Evolutionary conservation across 1,140 invertebrate genomes (phyloP).

Genomic region (Anastrepha ludens): DNA sequence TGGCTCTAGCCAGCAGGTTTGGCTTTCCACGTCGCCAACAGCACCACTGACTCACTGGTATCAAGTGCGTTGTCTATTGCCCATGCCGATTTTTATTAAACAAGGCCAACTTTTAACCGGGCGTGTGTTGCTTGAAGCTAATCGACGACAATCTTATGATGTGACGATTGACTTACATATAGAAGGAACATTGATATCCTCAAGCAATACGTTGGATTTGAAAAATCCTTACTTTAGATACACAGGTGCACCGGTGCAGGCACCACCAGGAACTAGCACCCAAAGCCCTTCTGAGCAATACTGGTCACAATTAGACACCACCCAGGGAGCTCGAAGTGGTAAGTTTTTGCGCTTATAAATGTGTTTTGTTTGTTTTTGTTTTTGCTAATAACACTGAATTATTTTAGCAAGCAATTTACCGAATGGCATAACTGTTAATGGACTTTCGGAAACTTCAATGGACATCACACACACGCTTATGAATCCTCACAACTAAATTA

Average conservation of each 20-base stretch:
- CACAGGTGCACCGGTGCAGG: conserved; percentile 89
- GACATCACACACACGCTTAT: conserved; percentile 76
- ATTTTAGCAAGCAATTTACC: conserved; percentile 83
- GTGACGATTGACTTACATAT: conserved; percentile 96
- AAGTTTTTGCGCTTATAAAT: conserved; percentile 52
- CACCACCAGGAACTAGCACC: conserved; percentile 91
- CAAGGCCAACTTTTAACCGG: conserved; percentile 94
- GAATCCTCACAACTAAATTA: conserved; percentile 61
- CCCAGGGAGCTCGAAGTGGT: conserved; percentile 74
- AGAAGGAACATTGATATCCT: conserved; percentile 89
- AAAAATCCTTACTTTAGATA: conserved; percentile 99
- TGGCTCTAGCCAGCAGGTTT: conserved; percentile 91
- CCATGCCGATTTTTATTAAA: conserved; percentile 95
- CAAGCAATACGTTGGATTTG: conserved; percentile 94
- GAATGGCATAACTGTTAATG: conserved; percentile 87
- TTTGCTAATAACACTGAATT: conserved; percentile 29
- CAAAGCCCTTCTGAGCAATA: conserved; percentile 94
- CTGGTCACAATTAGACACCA: conserved; percentile 89
- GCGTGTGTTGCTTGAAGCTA: conserved; percentile 90
- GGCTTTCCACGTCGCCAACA: conserved; percentile 98
- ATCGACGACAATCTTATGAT: conserved; percentile 99
- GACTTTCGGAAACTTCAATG: conserved; percentile 83
- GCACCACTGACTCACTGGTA: conserved; percentile 99
- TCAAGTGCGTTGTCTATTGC: conserved; percentile 96
- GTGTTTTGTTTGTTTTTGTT: conserved; percentile 7